Base-by-base conservation (phyloP, 2,888 invertebrate species). In the Pemphredon lugubris region DNA sequence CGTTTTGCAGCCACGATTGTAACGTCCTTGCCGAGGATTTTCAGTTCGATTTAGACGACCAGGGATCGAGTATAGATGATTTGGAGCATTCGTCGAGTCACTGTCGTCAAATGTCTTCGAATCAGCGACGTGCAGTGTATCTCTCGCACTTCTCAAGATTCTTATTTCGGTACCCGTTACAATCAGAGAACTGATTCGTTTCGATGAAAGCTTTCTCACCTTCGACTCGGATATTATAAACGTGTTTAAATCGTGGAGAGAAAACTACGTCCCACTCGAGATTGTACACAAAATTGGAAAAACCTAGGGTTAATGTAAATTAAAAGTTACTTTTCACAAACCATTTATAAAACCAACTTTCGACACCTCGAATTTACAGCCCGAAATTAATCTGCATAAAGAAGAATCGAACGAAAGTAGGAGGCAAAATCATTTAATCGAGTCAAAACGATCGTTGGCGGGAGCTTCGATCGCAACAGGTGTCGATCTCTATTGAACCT, bases 401-500 rank as follows among this genome's bases (percentile, higher is more conserved):
- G 30, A 9, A 6, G 30, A 30, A 30, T 30, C 9, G 9, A 30
- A 30, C 9, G 30, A 30, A 30, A 30, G 2, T 6, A 9, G 30
- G 9, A 30, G 9, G 30, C 1, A 30, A 1, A 30, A 9, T n/a
- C n/a, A n/a, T n/a, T n/a, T 9, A 20, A 32, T 40, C 2, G 50
- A 37, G 14, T 16, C 23, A 14, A 37, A 51, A 51, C 18, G n/a
- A n/a, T n/a, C n/a, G n/a, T n/a, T n/a, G n/a, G n/a, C 47, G 14
- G 32, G 18, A 16, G 39, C 14, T 47, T 51, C 11, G 40, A 21
- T 70, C 21, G 71, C 71, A 72, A 72, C 71, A 72, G 69, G 71
- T 72, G 63, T 51, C 30, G n/a, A n/a, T n/a, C n/a, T n/a, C 37
- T 2, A 11, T 20, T 14, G 30, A 39, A 47, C 23, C 21, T 39